Conservation (phyloP, 2,888 invertebrate genomes). For the Drosophila acutilabella region DNA sequence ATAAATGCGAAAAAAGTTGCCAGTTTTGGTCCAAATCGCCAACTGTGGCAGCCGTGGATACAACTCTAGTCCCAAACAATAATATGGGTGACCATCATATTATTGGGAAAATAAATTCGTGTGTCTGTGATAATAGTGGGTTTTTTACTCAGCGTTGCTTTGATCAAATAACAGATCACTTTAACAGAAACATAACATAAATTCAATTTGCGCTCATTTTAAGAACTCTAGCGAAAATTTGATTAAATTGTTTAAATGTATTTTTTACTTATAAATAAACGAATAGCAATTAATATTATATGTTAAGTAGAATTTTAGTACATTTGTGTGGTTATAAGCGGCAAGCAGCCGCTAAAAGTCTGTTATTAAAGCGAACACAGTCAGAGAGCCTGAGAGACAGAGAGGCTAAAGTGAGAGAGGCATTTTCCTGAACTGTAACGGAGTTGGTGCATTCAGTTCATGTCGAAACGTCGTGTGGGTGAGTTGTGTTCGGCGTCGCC, state of each 20-base stretch:
- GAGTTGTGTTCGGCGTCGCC: conserved; percentile 38
- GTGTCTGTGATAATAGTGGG: not conserved
- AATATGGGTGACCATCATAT: too few relatives aligned
- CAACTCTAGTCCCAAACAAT: not conserved
- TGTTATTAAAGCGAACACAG: not conserved
- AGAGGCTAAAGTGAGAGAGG: not conserved
- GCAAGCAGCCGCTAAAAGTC: not conserved
- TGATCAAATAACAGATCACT: conserved; percentile 19
- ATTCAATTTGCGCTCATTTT: conserved; percentile 19
- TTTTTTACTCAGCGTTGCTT: too few relatives aligned
- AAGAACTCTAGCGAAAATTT: conserved; percentile 4
- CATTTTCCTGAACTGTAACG: conserved; percentile 9
- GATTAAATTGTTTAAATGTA: conserved; percentile 6
- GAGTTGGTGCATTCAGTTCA: conserved; percentile 52
- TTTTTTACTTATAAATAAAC: not conserved
- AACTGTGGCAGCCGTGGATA: too few relatives aligned
- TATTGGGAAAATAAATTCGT: not conserved
- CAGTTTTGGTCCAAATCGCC: too few relatives aligned
- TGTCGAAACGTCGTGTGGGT: conserved; percentile 62
- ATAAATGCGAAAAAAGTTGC: too few relatives aligned
- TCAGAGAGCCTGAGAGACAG: not conserved
- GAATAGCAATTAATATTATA: not conserved
- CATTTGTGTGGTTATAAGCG: not conserved
- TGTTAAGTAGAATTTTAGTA: not conserved
- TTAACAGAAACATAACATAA: conserved; percentile 6